These are phyloP conservation scores for Nemoura dubitans DNA, from an alignment of 2,888 invertebrate species.

Conservation along the genomic window DNA sequence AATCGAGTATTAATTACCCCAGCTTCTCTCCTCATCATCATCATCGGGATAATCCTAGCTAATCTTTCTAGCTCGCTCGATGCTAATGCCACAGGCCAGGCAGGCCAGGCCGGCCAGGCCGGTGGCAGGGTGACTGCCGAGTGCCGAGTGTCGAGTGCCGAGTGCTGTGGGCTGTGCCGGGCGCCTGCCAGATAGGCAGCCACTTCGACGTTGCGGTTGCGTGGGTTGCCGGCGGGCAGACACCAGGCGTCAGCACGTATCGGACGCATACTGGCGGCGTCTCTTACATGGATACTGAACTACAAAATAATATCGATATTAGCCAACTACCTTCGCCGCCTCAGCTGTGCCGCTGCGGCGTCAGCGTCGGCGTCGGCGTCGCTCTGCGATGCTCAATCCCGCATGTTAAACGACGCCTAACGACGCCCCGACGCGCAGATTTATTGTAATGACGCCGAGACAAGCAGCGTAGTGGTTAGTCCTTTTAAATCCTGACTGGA, in stretches of 20 bases:
- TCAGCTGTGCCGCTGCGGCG: neutral
- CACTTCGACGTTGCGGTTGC: neutral
- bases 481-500: conserved; percentile 9
- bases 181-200: neutral
- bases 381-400: neutral
- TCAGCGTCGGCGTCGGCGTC: neutral
- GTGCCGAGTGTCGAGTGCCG: too few species aligned
- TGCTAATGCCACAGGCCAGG: neutral
- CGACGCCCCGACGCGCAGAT: neutral
- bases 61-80: conserved; percentile 1
- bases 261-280: neutral
- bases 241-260: conserved; percentile 27
- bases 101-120: neutral
- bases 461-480: conserved; percentile 7
- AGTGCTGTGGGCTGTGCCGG: neutral
- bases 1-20: conserved; percentile 5
- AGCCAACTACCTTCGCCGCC: neutral
- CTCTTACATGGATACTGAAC: conserved; percentile 17
- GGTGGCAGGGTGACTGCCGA: neutral
- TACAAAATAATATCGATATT: conserved; percentile 12
- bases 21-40: neutral
- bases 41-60: neutral
- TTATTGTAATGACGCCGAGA: conserved; percentile 12
- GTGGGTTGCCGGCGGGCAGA: neutral
- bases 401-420: conserved; percentile 12